These are phyloP conservation scores for Anguilla rostrata DNA, from an alignment of 2,113 vertebrate species.

Conservation along the genomic window DNA sequence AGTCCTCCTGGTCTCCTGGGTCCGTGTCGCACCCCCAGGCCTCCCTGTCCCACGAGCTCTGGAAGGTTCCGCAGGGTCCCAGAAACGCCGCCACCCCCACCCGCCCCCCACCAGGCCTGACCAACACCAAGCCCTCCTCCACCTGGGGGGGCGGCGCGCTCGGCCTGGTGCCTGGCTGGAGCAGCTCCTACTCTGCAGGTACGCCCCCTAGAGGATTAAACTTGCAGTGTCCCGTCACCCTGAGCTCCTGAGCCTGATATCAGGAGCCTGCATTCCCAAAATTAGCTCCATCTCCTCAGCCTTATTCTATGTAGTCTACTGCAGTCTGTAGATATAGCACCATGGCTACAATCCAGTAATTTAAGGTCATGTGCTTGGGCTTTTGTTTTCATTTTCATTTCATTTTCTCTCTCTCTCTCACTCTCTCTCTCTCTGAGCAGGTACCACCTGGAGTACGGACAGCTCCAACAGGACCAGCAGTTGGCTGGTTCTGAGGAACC, in stretches of 20 bases:
- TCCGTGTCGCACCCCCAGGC: constrained; percentile 90
- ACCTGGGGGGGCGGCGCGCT: constrained; percentile 91
- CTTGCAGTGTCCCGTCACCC: too few relatives aligned
- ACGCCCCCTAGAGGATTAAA: constrained; percentile 8
- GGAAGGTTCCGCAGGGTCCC: constrained; percentile 86
- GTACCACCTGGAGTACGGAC: constrained; percentile 95
- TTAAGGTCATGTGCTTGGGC: too few relatives aligned
- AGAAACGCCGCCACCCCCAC: constrained; percentile 86
- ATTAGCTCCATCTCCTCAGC: too few relatives aligned
- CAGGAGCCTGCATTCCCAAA: too few relatives aligned
- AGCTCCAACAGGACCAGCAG: constrained; percentile 92
- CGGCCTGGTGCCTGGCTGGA: constrained; percentile 81
- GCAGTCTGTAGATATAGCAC: too few relatives aligned
- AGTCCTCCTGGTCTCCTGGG: constrained; percentile 93
- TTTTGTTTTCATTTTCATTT: neutral
- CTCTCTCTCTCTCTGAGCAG: constrained; percentile 53
- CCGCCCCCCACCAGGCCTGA: constrained; percentile 90
- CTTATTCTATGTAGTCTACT: too few relatives aligned
- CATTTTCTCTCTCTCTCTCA: neutral
- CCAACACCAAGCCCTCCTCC: constrained; percentile 91
- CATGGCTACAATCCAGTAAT: too few relatives aligned
- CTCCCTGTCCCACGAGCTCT: constrained; percentile 92
- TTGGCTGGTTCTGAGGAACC: constrained; percentile 97
- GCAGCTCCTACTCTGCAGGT: constrained; percentile 91
- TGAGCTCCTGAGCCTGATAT: neutral